Evolutionary conservation across 2,888 invertebrate species (phyloP), one percentile per base, ranked within the genome.

Genomic region (Acronicta psi): DNA sequence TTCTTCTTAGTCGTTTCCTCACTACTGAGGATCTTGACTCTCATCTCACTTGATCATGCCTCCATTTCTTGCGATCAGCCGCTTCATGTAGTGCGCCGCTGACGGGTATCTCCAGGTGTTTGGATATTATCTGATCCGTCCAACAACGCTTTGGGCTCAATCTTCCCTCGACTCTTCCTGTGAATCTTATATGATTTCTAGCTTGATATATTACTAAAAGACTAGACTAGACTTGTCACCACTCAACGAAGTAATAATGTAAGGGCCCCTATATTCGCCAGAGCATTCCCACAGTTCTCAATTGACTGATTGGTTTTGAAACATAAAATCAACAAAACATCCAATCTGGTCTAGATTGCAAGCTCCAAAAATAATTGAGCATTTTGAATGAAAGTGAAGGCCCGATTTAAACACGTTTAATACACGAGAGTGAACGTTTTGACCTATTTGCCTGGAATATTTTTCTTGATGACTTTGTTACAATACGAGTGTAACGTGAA

Each of bases 371-470:
- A 79, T 79, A 79, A 73, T 73, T 55, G 69, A 62, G 63, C 57
- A 58, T 70, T 68, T 70, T 73, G 72, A 79, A 79, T 74, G 74
- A 72, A 75, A 69, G 63, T 70, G 61, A 69, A 71, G 62, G 62
- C 75, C 75, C 62, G 69, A 82, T 79, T 80, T 79, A 79, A 79
- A 80, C 70, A 59, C 54, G 69, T 75, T 70, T 77, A 78, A 71
- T 74, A 75, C 20, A 20, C 65, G 75, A 73, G 78, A 77, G 67
- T 71, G 66, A 77, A 80, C 75, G 73, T 81, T 80, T 80, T 85
- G 86, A 84, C 86, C 86, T 79, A 83, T 74, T 64, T 64, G 68
- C 25, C 49, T 16, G 29, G 25, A 53, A 59, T 59, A 23, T 52
- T 62, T 49, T 69, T 65, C 29, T 56, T 52, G 59, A 64, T 46